These are phyloP conservation scores for Salvelinus sp. DNA, from an alignment of 2,113 vertebrate species.

Conservation along the genomic window DNA sequence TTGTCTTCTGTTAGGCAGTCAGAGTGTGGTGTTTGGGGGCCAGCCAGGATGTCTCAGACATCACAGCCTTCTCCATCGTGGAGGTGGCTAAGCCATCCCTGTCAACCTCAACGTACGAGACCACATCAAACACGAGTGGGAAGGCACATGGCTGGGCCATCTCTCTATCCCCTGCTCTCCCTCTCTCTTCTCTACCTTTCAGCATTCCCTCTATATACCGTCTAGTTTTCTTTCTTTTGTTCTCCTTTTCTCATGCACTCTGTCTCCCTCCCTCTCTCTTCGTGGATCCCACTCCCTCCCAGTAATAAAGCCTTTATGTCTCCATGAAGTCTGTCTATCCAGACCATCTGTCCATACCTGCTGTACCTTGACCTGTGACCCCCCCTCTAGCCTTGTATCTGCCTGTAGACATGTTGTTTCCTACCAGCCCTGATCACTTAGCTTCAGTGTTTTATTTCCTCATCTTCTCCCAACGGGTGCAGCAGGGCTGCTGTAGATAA, in stretches of 20 bases:
- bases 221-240: no score
- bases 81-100: conserved; percentile 97
- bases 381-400: conserved; percentile 12
- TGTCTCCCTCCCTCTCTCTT: neutral
- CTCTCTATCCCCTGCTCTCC: neutral
- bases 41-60: conserved; percentile 96
- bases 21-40: conserved; percentile 92
- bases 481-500: conserved; percentile 29
- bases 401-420: no score
- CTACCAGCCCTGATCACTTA: neutral
- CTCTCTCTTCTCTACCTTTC: neutral
- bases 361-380: conserved; percentile 42
- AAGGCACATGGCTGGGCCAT: conserved; percentile 76
- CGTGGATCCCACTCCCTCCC: neutral
- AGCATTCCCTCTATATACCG: no score
- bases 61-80: conserved; percentile 92
- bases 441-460: conserved; percentile 26
- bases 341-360: conserved; percentile 16
- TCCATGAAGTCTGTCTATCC: conserved; percentile 27
- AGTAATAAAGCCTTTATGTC: conserved; percentile 22
- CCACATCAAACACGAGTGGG: conserved; percentile 96
- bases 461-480: conserved; percentile 4
- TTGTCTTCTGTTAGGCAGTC: conserved; percentile 73
- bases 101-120: conserved; percentile 92
- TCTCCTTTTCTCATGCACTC: neutral